Evolutionary conservation across 1,140 invertebrate genomes (phyloP), one percentile per base, ranked within the genome.

Genomic region (Drosophila jambulina): DNA sequence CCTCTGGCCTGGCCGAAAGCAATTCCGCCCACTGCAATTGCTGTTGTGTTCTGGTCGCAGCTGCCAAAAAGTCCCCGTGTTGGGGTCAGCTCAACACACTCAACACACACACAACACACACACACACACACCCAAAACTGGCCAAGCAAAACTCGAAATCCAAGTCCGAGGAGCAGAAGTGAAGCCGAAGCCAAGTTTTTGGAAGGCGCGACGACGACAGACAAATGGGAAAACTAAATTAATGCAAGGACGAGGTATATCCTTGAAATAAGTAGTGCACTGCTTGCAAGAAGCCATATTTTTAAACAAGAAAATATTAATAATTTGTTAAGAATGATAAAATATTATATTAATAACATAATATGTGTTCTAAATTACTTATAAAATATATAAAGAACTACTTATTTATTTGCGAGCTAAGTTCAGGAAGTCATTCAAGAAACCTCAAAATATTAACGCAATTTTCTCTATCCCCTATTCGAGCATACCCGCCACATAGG

Each of bases 21-120:
- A 82, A 86, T 87, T 80, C 83, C 83, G 83, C 75, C 83, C 82
- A 86, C 75, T 82, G 70, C 79, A 69, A 54, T 72, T 74, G 61
- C 59, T 57, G 58, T 62, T 62, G 29, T 40, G 51, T 61, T 75
- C 53, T 78, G 84, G 84, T 69, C 84, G 70, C 83, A 87, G 84
- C 84, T 87, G 83, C 83, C 83, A 88, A 87, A 70, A 88, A 51
- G 45, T 56, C 34, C 42, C 65, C 77, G 71, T 80, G 75, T 77
- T 78, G 75, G 63, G 70, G 75, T 77, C 74, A 78, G 49, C 75
- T 58, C 36, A 56, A 36, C 34, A 36, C 13, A 34, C 32, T 29
- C 27, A 12, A 49, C 17, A 46, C 21, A 46, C 42, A 29, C 19
- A 4, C n/a, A n/a, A 21, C 19, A 43, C 40, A 29, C 43, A 46